Evolutionary conservation across 1,140 invertebrate genomes (phyloP).

Genomic region (Tigriopus japonicus): DNA sequence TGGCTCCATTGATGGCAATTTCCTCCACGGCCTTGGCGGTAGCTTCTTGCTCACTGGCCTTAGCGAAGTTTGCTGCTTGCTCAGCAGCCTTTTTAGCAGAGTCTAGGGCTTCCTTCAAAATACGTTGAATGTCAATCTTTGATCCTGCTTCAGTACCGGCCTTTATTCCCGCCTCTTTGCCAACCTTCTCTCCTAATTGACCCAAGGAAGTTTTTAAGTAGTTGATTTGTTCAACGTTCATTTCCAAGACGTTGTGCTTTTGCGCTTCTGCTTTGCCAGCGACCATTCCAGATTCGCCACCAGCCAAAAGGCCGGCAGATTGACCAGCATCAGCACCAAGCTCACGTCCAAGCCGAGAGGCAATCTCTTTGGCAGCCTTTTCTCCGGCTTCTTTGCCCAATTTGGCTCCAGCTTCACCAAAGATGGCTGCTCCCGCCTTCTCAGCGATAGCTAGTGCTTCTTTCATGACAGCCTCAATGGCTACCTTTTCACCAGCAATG

Average conservation of each 20-base stretch:
- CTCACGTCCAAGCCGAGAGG: neutral
- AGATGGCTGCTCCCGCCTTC: neutral
- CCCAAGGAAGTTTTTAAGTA: neutral
- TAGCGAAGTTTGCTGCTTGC: slow-evolving; percentile 4
- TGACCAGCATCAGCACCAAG: slow-evolving; percentile 7
- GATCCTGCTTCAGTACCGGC: slow-evolving; percentile 12
- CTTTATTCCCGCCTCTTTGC: neutral
- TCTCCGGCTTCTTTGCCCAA: slow-evolving; percentile 8
- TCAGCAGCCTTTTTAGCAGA: slow-evolving; percentile 7
- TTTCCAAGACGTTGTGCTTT: slow-evolving; percentile 8
- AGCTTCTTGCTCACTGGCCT: slow-evolving; percentile 9
- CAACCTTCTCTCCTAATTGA: neutral
- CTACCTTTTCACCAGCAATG: slow-evolving; percentile 12
- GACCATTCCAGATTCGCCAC: neutral
- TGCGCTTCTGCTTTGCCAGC: slow-evolving; percentile 6
- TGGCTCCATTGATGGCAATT: slow-evolving; percentile 1
- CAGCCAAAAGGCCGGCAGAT: slow-evolving; percentile 6
- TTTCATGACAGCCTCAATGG: slow-evolving; percentile 6
- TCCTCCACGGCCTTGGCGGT: neutral
- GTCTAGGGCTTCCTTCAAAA: slow-evolving; percentile 1
- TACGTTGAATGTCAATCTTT: slow-evolving; percentile 10
- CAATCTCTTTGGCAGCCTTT: slow-evolving; percentile 11
- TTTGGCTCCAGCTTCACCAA: slow-evolving; percentile 12
- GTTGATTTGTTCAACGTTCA: slow-evolving; percentile 9
- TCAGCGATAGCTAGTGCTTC: slow-evolving; percentile 2